These are phyloP conservation scores for Oplegnathus fasciatus DNA, from an alignment of 2,113 vertebrate species.

Conservation along the genomic window DNA sequence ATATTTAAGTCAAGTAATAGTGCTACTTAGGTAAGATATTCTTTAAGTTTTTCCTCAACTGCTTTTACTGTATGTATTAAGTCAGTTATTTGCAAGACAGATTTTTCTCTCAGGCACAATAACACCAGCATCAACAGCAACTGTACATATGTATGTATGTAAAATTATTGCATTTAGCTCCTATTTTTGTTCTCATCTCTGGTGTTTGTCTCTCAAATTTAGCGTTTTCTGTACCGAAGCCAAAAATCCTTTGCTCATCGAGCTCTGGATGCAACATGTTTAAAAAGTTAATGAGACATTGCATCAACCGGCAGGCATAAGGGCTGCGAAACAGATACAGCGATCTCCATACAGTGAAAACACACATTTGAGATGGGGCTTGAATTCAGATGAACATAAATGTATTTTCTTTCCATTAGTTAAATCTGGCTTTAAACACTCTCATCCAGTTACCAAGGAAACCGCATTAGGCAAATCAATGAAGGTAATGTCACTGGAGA, in stretches of 20 bases:
- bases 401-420: constrained; percentile 53
- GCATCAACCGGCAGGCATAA: constrained; percentile 36
- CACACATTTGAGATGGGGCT: constrained; percentile 10
- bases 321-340: constrained; percentile 19
- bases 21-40: background rate
- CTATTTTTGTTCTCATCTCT: background rate
- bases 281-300: constrained; percentile 59
- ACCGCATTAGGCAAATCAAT: constrained; percentile 90
- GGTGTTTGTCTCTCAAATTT: background rate
- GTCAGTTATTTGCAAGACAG: background rate
- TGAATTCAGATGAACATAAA: constrained; percentile 45
- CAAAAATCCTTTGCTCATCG: background rate
- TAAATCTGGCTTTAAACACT: constrained; percentile 81
- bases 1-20: background rate
- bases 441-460: constrained; percentile 85
- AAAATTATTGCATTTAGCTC: background rate
- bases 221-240: background rate
- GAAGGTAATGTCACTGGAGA: constrained; percentile 85
- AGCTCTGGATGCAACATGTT: constrained; percentile 39
- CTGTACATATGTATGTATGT: background rate
- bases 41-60: background rate
- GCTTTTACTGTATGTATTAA: background rate
- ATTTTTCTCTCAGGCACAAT: background rate
- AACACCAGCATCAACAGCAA: background rate
- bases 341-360: constrained; percentile 15